Base-by-base conservation (phyloP, 2,113 vertebrate species). In the Panthera uncia region DNA sequence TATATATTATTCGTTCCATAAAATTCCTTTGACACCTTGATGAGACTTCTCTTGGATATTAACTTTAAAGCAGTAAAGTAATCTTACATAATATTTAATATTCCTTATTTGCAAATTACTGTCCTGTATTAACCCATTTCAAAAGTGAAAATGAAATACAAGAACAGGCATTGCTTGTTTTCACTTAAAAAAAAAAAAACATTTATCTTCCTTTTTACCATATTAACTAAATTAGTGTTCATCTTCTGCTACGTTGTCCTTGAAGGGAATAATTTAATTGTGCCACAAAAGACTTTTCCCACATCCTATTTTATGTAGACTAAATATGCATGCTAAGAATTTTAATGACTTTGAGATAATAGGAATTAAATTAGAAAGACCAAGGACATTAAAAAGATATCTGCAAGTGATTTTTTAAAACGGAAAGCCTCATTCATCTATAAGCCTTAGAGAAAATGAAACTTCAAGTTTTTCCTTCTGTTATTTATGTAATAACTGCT, bases 281-380 rank as follows among this genome's bases (percentile, higher is more conserved):
- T 95, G 55, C 69, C 90, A 95, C 69, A 92, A 66, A 98, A 98
- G 66, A 84, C 66, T 85, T 96, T 25, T 91, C 55, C 81, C 61
- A 57, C 10, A 5, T 97, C 71, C 73, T 80, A 3, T 96, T 98
- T 97, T 74, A n/a, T n/a, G 15, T 71, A 93, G 93, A 97, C 93
- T 6, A 45, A 91, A 95, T 97, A 78, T 97, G 33, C 80, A 91
- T 98, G 97, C 91, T 98, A 97, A 65, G 96, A 98, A 98, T 97
- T 95, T 95, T 97, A 98, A 98, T 98, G 71, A 76, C 61, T 83
- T 33, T 25, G 1, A 97, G 97, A 95, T 97, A 97, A 98, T 81
- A 98, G 45, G 80, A 97, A 97, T 97, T 98, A 97, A 97, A 98
- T 98, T 95, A 97, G 36, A 98, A 98, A 97, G 92, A 48, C n/a